These are phyloP conservation scores for Hydractinia symbiolongicarpus DNA, from an alignment of 30 jellyfish, hydroid and myxozoan species.

Conservation along the genomic window DNA sequence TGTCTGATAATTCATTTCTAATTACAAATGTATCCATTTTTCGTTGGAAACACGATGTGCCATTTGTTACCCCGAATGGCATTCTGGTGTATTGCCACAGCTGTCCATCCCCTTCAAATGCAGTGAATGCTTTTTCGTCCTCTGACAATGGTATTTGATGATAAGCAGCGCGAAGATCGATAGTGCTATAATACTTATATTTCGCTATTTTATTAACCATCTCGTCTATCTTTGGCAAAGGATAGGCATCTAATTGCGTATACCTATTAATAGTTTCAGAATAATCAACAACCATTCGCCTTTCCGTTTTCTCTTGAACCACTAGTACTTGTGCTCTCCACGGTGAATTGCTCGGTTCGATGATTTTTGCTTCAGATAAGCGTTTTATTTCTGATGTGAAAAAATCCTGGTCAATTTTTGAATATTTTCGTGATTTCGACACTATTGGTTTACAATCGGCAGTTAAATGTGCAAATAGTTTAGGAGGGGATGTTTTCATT, in stretches of 20 bases:
- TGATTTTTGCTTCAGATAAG: constrained; percentile 28
- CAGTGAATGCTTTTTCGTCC: constrained; percentile 20
- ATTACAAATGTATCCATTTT: constrained; percentile 9
- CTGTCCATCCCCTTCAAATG: constrained; percentile 42
- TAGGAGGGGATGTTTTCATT: background rate
- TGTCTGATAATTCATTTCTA: constrained; percentile 16
- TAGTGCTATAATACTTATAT: constrained; percentile 28
- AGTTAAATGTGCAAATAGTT: constrained; percentile 17
- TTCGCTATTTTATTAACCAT: constrained; percentile 24
- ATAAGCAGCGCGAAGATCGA: constrained; percentile 45
- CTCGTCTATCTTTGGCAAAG: constrained; percentile 49
- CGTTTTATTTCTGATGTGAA: constrained; percentile 43
- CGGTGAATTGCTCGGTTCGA: constrained; percentile 58
- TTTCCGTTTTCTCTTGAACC: constrained; percentile 24
- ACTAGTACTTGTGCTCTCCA: constrained; percentile 59
- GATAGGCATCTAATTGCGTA: constrained; percentile 60
- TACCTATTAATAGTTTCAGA: constrained; percentile 47
- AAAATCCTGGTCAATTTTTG: constrained; percentile 32
- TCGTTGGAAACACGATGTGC: constrained; percentile 38
- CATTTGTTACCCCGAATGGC: constrained; percentile 47
- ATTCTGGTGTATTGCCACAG: constrained; percentile 30
- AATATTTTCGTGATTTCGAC: too few relatives aligned
- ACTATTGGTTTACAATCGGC: constrained; percentile 47
- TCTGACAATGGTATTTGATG: constrained; percentile 41
- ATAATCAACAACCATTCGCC: constrained; percentile 49